A percentile compares a stretch with the other conserved stretches of the same genome.
Conservation (phyloP, 1,140 invertebrate genomes). For the Drosophila hydei region DNA sequence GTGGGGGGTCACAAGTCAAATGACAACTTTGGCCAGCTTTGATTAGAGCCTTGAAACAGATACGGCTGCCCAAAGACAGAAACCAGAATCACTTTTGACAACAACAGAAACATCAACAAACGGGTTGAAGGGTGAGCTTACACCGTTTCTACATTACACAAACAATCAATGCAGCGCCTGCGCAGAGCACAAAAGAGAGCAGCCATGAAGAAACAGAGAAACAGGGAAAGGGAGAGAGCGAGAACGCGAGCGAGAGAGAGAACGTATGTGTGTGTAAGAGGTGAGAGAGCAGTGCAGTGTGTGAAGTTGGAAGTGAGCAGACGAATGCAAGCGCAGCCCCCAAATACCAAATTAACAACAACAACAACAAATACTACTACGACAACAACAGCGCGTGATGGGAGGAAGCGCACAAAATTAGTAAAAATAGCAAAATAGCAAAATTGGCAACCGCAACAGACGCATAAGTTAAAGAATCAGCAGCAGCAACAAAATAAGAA, state of each 20-base stretch:
- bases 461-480: conserved; percentile 21
- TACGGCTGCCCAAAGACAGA: conserved; percentile 27
- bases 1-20: conserved; percentile 37
- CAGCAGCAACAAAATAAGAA: conserved; percentile 21
- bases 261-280: neutral
- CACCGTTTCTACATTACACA: conserved; percentile 71
- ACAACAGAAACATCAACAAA: conserved; percentile 36
- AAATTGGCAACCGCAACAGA: conserved; percentile 61
- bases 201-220: neutral
- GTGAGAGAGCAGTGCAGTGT: conserved; percentile 26
- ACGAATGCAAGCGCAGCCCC: conserved; percentile 68
- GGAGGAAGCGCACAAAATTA: conserved; percentile 52
- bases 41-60: conserved; percentile 60
- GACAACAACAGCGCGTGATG: conserved; percentile 8
- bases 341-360: conserved; percentile 59
- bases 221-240: conserved; percentile 7
- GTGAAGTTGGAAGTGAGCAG: conserved; percentile 7
- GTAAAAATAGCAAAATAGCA: conserved; percentile 34
- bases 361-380: conserved; percentile 17
- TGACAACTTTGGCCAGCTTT: conserved; percentile 35
- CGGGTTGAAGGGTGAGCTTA: conserved; percentile 45
- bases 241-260: neutral
- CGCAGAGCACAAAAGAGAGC: conserved; percentile 25
- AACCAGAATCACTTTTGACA: conserved; percentile 38
- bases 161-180: conserved; percentile 75